A percentile compares a stretch with the other conserved stretches of the same genome.
phyloP scores from a whole-genome alignment of 2,888 invertebrate species.

The Leptodirus hochenwartii region DNA sequence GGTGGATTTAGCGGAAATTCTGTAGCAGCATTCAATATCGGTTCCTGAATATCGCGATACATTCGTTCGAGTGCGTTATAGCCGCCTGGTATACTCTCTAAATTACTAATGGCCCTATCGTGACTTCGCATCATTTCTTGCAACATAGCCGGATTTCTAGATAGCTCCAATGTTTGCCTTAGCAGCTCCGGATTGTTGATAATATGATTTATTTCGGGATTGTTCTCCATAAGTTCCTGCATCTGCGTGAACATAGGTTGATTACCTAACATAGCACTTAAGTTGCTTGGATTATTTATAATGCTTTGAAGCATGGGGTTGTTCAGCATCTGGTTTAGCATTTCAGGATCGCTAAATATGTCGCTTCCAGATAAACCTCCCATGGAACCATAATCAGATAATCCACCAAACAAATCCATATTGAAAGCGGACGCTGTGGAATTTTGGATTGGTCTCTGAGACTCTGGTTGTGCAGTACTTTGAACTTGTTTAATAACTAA shows the following conservation, averaged over 20 bases:
- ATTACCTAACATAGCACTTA: constrained; percentile 76
- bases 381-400: constrained; percentile 56
- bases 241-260: constrained; percentile 99
- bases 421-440: constrained; percentile 18
- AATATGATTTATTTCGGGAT: constrained; percentile 96
- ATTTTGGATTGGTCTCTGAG: constrained; percentile 20
- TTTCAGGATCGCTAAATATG: constrained; percentile 72
- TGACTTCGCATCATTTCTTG: constrained; percentile 96
- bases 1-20: constrained; percentile 79
- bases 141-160: constrained; percentile 91
- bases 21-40: constrained; percentile 88
- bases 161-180: constrained; percentile 89
- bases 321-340: constrained; percentile 78
- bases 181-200: constrained; percentile 88
- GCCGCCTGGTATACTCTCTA: constrained; percentile 85
- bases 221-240: constrained; percentile 86
- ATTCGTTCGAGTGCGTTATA: constrained; percentile 83
- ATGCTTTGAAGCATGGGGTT: constrained; percentile 87
- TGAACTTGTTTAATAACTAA: constrained; percentile 73
- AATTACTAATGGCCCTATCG: constrained; percentile 88
- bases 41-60: constrained; percentile 42
- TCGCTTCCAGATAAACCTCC: constrained; percentile 68
- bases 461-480: constrained; percentile 30
- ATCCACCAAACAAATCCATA: constrained; percentile 37
- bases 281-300: constrained; percentile 90